Conservation (phyloP, 2,888 invertebrate species). For the Erebia palarica region DNA sequence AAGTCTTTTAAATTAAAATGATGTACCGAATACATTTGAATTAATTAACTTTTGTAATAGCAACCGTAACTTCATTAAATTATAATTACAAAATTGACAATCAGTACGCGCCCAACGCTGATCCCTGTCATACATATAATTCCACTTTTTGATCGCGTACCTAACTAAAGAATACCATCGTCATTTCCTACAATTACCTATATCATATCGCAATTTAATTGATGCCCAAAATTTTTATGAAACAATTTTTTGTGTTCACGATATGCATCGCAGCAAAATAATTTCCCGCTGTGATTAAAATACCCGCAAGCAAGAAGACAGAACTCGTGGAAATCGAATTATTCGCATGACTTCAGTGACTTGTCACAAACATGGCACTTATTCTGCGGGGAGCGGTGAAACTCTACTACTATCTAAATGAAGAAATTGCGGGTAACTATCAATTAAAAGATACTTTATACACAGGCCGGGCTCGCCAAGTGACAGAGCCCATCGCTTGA, state of each 20-base stretch:
- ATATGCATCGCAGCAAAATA: neutral
- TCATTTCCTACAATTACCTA: neutral
- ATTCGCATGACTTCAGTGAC: neutral
- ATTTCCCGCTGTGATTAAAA: neutral
- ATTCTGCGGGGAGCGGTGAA: conserved; percentile 60
- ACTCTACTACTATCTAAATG: conserved; percentile 68
- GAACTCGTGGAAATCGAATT: neutral
- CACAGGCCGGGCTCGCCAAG: no score
- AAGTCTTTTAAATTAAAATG: neutral
- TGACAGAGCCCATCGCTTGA: no score
- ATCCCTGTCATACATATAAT: neutral
- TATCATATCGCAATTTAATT: neutral
- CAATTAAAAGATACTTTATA: neutral
- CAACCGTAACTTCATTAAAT: neutral
- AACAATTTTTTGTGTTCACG: neutral
- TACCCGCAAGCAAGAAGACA: neutral
- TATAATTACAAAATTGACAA: neutral
- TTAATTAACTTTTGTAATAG: neutral
- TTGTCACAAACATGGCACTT: conserved; percentile 56
- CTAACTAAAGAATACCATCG: neutral
- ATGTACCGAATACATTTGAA: neutral
- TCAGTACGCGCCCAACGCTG: neutral
- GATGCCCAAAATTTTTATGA: no score
- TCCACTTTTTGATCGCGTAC: neutral
- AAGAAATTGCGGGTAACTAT: conserved; percentile 65